Percentiles rank a stretch among this genome's conserved stretches.
phyloP scores from a whole-genome alignment of 2,888 invertebrate species.

The Ommatoiulus sabulosus region DNA sequence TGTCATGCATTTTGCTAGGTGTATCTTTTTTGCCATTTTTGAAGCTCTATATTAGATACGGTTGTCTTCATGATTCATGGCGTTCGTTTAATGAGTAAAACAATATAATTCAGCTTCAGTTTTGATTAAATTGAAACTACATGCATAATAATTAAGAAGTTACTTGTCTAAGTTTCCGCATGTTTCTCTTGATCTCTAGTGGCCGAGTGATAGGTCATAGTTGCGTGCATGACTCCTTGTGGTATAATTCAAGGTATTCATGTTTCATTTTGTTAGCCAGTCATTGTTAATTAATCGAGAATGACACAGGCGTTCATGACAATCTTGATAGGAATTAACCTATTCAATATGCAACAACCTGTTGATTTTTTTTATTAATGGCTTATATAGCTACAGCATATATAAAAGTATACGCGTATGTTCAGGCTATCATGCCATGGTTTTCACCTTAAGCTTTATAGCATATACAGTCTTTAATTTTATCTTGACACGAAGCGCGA shows the following conservation, averaged over 20 bases:
- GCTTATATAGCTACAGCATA: background rate
- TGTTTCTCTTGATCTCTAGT: constrained; percentile 7
- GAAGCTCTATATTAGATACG: background rate
- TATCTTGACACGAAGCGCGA: background rate
- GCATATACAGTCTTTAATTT: background rate
- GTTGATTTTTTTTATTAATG: constrained; percentile 11
- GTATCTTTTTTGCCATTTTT: background rate
- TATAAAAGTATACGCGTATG: background rate
- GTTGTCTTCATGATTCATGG: background rate
- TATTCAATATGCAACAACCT: constrained; percentile 45
- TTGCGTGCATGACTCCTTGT: constrained; percentile 45
- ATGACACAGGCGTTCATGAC: constrained; percentile 47
- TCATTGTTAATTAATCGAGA: constrained; percentile 48
- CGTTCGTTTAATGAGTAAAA: background rate
- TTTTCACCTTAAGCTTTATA: background rate
- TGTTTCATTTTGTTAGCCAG: constrained; percentile 45
- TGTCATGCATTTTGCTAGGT: too few relatives aligned
- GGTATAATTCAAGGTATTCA: constrained; percentile 41
- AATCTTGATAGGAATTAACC: constrained; percentile 47
- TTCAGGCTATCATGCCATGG: constrained; percentile 2
- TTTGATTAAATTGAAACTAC: constrained; percentile 7
- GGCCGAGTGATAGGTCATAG: constrained; percentile 14
- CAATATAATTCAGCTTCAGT: background rate
- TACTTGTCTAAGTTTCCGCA: constrained; percentile 23
- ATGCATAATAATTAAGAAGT: constrained; percentile 39